Evolutionary conservation across 2,888 invertebrate species (phyloP).

Genomic region (Chironomus riparius): DNA sequence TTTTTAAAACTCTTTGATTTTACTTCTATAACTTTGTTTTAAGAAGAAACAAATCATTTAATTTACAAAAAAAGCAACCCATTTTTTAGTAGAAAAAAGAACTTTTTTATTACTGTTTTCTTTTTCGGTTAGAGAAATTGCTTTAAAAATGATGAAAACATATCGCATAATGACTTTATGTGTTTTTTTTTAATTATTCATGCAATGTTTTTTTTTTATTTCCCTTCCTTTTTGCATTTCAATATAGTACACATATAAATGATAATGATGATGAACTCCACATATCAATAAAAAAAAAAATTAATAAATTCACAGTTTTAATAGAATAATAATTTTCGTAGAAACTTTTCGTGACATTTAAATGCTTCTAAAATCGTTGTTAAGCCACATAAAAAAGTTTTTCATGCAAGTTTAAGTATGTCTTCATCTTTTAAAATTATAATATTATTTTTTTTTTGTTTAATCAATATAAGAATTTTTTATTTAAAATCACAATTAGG

Average conservation of each 20-base stretch:
- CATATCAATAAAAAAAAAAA: not conserved
- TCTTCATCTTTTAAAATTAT: too few species aligned
- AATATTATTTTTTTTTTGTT: not conserved
- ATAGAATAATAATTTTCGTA: conserved; percentile 1
- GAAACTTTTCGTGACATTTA: conserved; percentile 1
- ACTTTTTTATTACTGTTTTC: not conserved
- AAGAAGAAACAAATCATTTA: not conserved
- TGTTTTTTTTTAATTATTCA: too few species aligned
- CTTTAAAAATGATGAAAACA: not conserved
- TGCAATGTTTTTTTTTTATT: not conserved
- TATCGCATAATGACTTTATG: not conserved
- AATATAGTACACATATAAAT: not conserved
- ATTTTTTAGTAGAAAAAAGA: too few species aligned
- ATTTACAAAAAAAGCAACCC: too few species aligned
- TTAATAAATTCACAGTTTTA: not conserved
- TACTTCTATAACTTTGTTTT: not conserved
- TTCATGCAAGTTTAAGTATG: too few species aligned
- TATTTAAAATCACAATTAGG: not conserved
- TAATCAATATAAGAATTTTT: not conserved
- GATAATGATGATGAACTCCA: not conserved
- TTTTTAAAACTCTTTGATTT: not conserved
- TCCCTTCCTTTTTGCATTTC: not conserved
- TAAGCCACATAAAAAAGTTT: not conserved
- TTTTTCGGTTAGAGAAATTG: not conserved
- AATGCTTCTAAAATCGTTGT: not conserved